These are phyloP conservation scores for Metridium senile DNA, from an alignment of 92 coral and sea anemone genomes.

Conservation along the genomic window DNA sequence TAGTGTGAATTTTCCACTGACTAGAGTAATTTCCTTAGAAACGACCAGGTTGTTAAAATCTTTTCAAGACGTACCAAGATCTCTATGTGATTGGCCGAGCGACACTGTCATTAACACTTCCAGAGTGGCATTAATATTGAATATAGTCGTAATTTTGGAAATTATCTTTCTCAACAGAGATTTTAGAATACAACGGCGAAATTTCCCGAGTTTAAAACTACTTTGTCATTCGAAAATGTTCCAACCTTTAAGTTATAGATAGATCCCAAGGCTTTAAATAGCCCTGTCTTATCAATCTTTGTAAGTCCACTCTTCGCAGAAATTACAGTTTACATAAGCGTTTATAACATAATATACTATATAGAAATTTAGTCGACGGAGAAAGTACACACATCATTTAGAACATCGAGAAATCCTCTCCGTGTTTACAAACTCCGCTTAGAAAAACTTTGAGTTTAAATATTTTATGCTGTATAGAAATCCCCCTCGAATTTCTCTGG, in stretches of 20 bases:
- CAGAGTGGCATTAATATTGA: slow-evolving; percentile 65
- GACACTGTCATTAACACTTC: slow-evolving; percentile 41
- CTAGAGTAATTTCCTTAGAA: slow-evolving; percentile 35
- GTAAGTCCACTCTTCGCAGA: neutral
- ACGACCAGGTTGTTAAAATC: slow-evolving; percentile 8
- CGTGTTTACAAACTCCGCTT: slow-evolving; percentile 2
- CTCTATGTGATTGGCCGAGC: slow-evolving; percentile 19
- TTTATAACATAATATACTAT: slow-evolving; percentile 18
- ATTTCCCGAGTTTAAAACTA: too few relatives aligned
- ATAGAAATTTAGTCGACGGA: neutral
- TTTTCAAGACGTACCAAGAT: neutral
- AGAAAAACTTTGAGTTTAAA: slow-evolving; percentile 14
- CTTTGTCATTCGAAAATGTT: too few relatives aligned
- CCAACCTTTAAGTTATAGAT: too few relatives aligned
- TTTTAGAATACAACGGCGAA: slow-evolving; percentile 15
- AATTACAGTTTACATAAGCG: slow-evolving; percentile 16
- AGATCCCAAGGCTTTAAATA: too few relatives aligned
- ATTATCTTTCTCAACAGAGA: slow-evolving; percentile 50
- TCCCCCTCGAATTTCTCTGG: neutral
- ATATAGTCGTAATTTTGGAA: slow-evolving; percentile 55
- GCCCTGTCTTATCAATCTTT: neutral
- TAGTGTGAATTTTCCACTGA: slow-evolving; percentile 16
- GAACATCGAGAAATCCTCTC: neutral
- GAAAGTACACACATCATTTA: slow-evolving; percentile 4
- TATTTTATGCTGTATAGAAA: slow-evolving; percentile 25